phyloP scores from a whole-genome alignment of 35 echinoderm and acorn worm species.

The Hemicentrotus pulcherrimus region DNA sequence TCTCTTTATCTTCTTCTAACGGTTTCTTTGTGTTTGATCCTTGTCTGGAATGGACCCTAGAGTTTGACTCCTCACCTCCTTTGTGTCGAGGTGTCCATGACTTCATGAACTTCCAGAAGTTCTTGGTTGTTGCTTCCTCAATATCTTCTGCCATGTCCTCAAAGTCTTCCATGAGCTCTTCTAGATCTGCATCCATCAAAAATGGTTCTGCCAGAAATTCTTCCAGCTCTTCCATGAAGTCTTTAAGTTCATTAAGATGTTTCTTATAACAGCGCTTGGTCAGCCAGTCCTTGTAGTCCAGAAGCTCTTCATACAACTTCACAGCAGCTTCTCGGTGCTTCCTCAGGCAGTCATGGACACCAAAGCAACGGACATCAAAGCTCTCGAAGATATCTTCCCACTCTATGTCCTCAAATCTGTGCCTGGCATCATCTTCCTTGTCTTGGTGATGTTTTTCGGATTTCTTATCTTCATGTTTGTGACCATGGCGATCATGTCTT shows the following conservation, averaged over 20 bases:
- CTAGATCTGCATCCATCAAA: conserved; percentile 72
- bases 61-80: background rate
- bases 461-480: background rate
- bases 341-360: conserved; percentile 66
- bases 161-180: conserved; percentile 90
- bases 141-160: conserved; percentile 88
- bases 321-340: conserved; percentile 76
- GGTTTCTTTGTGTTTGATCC: background rate
- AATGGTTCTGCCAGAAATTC: conserved; percentile 81
- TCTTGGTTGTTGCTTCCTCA: conserved; percentile 69
- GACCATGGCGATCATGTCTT: conserved; percentile 19
- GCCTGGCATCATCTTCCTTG: conserved; percentile 19
- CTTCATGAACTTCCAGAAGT: conserved; percentile 61
- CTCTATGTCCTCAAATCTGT: conserved; percentile 23
- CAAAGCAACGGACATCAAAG: conserved; percentile 77
- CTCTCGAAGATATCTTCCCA: conserved; percentile 71
- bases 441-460: background rate
- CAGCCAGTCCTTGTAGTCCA: conserved; percentile 77
- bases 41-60: background rate
- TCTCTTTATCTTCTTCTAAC: background rate
- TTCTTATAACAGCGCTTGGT: conserved; percentile 66
- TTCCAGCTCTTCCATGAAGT: conserved; percentile 83
- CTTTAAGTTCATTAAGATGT: conserved; percentile 72
- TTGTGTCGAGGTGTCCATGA: background rate
- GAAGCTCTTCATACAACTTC: conserved; percentile 76